Conservation (phyloP, 2,888 invertebrate genomes). For the Drosophila neotestacea region DNA sequence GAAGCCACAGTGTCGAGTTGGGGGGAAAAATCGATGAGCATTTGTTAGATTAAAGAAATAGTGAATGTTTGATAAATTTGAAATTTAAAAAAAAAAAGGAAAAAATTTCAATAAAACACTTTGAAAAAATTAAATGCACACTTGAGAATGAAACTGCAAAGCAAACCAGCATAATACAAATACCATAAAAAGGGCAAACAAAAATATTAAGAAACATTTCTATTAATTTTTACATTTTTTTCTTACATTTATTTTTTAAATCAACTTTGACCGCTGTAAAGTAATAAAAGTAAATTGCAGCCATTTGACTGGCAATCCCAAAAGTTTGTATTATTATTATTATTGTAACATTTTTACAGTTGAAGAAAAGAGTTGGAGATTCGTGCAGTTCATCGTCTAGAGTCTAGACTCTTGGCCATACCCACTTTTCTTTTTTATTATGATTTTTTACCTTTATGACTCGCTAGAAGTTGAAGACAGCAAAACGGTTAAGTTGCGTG, state of each 20-base stretch:
- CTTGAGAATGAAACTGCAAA: background rate
- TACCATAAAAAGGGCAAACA: background rate
- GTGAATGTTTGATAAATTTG: background rate
- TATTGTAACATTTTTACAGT: conserved; percentile 49
- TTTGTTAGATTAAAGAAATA: conserved; percentile 12
- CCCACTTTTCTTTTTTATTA: conserved; percentile 54
- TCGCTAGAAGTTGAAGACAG: conserved; percentile 47
- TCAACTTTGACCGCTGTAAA: conserved; percentile 12
- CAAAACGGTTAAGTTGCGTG: conserved; percentile 67
- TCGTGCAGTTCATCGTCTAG: conserved; percentile 33
- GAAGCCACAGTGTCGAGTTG: background rate
- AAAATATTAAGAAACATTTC: background rate
- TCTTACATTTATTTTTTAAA: background rate
- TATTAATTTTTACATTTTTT: conserved; percentile 9
- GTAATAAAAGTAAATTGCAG: conserved; percentile 25
- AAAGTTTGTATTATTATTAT: conserved; percentile 52
- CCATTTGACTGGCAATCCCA: conserved; percentile 25
- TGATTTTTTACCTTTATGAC: conserved; percentile 66
- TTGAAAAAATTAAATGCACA: background rate
- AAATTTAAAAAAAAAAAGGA: background rate
- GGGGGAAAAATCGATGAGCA: conserved; percentile 29
- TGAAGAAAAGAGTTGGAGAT: conserved; percentile 24
- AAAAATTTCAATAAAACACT: too few species aligned
- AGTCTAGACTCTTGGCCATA: conserved; percentile 43
- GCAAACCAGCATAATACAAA: background rate